Conservation (phyloP, 1,140 invertebrate genomes). For the Drosophila carrolli region DNA sequence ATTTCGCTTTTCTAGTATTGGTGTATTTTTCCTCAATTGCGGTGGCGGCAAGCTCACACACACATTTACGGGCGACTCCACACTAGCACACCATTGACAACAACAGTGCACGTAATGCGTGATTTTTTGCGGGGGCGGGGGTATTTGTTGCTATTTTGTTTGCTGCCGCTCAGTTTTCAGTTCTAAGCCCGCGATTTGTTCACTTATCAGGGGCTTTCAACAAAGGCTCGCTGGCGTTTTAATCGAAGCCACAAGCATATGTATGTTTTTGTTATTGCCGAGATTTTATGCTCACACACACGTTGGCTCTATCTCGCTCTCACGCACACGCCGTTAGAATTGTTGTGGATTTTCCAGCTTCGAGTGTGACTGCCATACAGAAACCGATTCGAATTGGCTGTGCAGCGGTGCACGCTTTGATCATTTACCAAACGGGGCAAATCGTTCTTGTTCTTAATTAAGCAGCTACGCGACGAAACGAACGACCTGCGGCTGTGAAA, state of each 20-base stretch:
- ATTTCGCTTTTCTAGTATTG: constrained; percentile 49
- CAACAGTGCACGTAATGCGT: constrained; percentile 49
- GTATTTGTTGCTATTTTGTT: constrained; percentile 52
- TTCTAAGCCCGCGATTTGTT: constrained; percentile 23
- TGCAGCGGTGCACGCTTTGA: constrained; percentile 12
- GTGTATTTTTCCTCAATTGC: constrained; percentile 63
- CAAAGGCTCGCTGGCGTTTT: constrained; percentile 26
- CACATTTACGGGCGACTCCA: constrained; percentile 22
- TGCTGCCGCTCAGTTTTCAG: constrained; percentile 34
- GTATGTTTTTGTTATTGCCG: constrained; percentile 76
- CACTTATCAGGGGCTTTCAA: constrained; percentile 18
- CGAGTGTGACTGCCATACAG: not conserved
- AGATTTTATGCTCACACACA: constrained; percentile 71
- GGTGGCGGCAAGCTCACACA: constrained; percentile 55
- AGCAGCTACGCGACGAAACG: constrained; percentile 18
- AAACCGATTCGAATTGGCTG: constrained; percentile 9
- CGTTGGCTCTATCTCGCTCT: constrained; percentile 19
- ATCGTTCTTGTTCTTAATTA: constrained; percentile 58
- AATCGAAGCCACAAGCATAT: constrained; percentile 55
- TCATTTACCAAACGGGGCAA: constrained; percentile 12
- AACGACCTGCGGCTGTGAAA: constrained; percentile 26
- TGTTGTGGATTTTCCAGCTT: constrained; percentile 16
- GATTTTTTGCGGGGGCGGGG: constrained; percentile 22
- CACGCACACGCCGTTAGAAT: constrained; percentile 43
- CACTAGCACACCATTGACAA: constrained; percentile 47